A percentile compares a stretch with the other conserved stretches of the same genome.
Conservation (phyloP, 1,140 invertebrate species). For the Drosophila bocki region DNA sequence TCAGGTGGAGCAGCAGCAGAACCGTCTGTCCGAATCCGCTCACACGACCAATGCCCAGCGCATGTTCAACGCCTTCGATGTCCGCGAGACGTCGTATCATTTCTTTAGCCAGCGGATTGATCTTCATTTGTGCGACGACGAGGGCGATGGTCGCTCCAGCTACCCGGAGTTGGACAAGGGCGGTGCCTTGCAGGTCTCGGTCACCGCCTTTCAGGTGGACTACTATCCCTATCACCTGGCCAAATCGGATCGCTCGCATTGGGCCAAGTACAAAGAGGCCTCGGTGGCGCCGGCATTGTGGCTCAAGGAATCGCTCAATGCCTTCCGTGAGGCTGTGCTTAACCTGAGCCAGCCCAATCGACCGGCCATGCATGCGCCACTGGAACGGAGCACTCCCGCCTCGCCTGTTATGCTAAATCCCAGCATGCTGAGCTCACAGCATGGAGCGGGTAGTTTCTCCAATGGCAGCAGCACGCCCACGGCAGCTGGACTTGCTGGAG, state of each 20-base stretch:
- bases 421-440: conserved; percentile 53
- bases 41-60: conserved; percentile 86
- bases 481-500: conserved; percentile 42
- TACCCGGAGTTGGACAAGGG: conserved; percentile 94
- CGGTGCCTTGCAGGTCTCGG: conserved; percentile 96
- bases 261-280: conserved; percentile 91
- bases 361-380: conserved; percentile 86
- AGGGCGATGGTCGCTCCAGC: conserved; percentile 92
- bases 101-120: conserved; percentile 97
- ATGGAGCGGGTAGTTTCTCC: conserved; percentile 44
- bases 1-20: conserved; percentile 88
- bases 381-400: conserved; percentile 85
- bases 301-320: conserved; percentile 89
- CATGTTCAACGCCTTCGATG: conserved; percentile 95
- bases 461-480: conserved; percentile 72
- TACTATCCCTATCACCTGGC: conserved; percentile 99
- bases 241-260: conserved; percentile 93
- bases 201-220: conserved; percentile 96
- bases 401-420: conserved; percentile 76
- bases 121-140: conserved; percentile 98
- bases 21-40: conserved; percentile 86
- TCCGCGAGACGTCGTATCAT: conserved; percentile 99
- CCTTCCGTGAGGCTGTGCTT: conserved; percentile 88
- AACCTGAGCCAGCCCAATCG: conserved; percentile 88
- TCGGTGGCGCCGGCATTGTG: conserved; percentile 89